Evolutionary conservation across 2,888 invertebrate species (phyloP), one percentile per base, ranked within the genome.

Genomic region (Pollenia labialis): DNA sequence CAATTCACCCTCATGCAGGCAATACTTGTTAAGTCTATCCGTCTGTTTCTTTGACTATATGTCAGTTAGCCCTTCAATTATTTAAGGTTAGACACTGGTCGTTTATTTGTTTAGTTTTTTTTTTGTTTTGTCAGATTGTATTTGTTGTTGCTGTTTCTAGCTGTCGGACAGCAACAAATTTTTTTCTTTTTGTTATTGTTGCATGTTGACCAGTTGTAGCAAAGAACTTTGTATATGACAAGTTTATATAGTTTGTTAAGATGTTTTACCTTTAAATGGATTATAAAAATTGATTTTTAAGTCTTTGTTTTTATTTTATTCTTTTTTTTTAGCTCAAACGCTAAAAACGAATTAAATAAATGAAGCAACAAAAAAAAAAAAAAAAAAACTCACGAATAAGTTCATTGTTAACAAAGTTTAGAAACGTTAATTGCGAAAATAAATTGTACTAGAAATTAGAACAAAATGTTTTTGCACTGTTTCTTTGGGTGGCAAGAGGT

Each of bases 271-370:
- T 88, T 90, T 92, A 92, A 92, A 90, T 91, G 92, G 92, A 92
- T 92, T 92, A 92, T 89, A 91, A 92, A 91, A 91, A 92, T 92
- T 92, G 92, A 92, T 92, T 92, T 92, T 92, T 85, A 76, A 66
- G 32, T 60, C 81, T 62, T 76, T 14, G 1, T 52, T 18, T 54
- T n/a, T 83, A 32, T 71, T 54, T 44, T 60, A 18, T 16, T 12
- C 4, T 56, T 54, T 44, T 79, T 11, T 23, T 58, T 52, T 1
- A n/a, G 58, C 4, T 58, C 6, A 56, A 58, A 52, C 16, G 54
- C 11, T 11, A 48, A 56, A 75, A 18, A 44, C 12, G 4, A n/a
- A 71, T 71, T 71, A 68, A 69, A 40, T n/a, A 54, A 44, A 66
- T 56, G 56, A 32, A 32, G 46, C 4, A 60, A 11, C 1, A 56